A percentile compares a stretch with the other conserved stretches of the same genome.
Evolutionary conservation across 2,113 vertebrate genomes (phyloP).

Genomic region (Nymphicus hollandicus): DNA sequence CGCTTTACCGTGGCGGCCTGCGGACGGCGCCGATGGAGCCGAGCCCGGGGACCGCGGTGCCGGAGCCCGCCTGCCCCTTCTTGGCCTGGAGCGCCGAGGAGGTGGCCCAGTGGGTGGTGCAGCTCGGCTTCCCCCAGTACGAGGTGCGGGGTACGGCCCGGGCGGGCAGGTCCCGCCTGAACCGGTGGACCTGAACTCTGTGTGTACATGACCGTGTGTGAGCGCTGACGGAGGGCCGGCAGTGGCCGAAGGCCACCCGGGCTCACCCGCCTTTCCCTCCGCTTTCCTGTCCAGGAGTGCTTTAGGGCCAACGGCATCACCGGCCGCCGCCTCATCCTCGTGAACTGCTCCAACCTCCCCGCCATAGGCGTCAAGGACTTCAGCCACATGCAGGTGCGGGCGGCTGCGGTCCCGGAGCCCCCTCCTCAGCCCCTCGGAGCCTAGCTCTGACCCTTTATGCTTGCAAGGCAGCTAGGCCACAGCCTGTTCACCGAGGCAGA

Average conservation of each 20-base stretch:
- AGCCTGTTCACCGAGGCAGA: rapidly evolving
- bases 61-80: background rate
- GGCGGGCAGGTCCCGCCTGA: too few relatives aligned
- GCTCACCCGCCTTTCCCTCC: background rate
- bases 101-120: constrained; percentile 73
- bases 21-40: background rate
- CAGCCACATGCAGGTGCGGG: constrained; percentile 84
- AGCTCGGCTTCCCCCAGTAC: constrained; percentile 74
- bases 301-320: constrained; percentile 85
- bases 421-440: background rate
- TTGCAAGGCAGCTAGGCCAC: rapidly evolving
- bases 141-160: constrained; percentile 50
- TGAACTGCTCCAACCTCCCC: constrained; percentile 80
- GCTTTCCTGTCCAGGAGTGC: constrained; percentile 78
- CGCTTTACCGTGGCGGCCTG: background rate
- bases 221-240: background rate
- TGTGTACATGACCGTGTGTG: background rate
- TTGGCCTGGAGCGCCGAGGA: constrained; percentile 55
- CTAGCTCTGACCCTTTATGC: background rate
- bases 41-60: rapidly evolving
- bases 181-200: rapidly evolving
- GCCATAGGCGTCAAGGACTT: constrained; percentile 87
- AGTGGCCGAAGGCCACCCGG: background rate
- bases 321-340: constrained; percentile 85
- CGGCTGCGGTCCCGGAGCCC: background rate